Evolutionary conservation across 1,140 invertebrate genomes (phyloP).

Genomic region (Trichogramma pretiosum): DNA sequence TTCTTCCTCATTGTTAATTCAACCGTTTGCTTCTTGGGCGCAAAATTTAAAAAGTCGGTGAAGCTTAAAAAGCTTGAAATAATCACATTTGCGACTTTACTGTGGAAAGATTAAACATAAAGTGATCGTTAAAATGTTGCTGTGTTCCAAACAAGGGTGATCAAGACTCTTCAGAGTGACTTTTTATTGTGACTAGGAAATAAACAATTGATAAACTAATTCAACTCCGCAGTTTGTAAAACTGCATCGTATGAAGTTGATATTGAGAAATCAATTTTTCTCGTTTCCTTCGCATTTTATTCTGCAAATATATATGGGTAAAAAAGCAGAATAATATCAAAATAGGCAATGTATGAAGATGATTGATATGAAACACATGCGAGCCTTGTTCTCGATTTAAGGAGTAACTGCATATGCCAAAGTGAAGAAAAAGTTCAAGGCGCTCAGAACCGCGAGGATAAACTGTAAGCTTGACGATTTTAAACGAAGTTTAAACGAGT

Average conservation of each 20-base stretch:
- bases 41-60: too few species aligned
- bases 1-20: too few species aligned
- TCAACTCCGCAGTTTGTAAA: slow-evolving; percentile 1
- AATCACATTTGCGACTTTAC: too few species aligned
- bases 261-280: not conserved
- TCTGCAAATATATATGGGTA: slow-evolving; percentile 10
- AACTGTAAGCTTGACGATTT: not conserved
- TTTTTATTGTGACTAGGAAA: slow-evolving; percentile 5
- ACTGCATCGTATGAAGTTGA: slow-evolving; percentile 3
- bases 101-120: too few species aligned
- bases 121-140: too few species aligned
- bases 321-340: slow-evolving; percentile 4
- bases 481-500: not conserved
- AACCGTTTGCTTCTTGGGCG: too few species aligned
- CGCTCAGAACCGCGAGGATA: slow-evolving; percentile 2
- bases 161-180: slow-evolving; percentile 14
- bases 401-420: slow-evolving; percentile 9
- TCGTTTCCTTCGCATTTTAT: not conserved
- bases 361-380: not conserved
- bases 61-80: too few species aligned
- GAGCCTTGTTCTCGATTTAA: slow-evolving; percentile 4
- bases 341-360: not conserved
- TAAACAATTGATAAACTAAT: slow-evolving; percentile 2
- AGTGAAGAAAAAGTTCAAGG: slow-evolving; percentile 5
- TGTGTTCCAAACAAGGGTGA: too few species aligned